Conservation (phyloP, 2,888 invertebrate species). For the Blastobasis lacticolella region DNA sequence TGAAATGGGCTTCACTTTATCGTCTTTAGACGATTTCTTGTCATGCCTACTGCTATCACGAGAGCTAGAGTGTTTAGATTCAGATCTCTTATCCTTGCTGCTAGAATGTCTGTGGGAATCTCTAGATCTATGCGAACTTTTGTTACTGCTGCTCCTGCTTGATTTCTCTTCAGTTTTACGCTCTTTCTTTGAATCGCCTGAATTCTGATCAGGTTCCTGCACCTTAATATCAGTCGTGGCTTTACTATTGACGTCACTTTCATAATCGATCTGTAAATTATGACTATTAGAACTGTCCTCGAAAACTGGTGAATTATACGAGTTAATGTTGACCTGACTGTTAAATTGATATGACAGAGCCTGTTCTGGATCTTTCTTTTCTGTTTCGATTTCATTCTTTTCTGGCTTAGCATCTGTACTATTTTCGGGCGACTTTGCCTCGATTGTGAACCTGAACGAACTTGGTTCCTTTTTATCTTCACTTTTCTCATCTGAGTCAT, state of each 20-base stretch:
- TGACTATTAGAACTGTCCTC: slow-evolving; percentile 67
- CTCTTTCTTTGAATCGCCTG: slow-evolving; percentile 48
- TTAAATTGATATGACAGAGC: slow-evolving; percentile 51
- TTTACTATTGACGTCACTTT: slow-evolving; percentile 66
- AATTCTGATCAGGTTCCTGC: slow-evolving; percentile 42
- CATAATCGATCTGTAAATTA: slow-evolving; percentile 61
- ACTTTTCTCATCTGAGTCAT: slow-evolving; percentile 38
- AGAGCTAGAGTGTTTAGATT: slow-evolving; percentile 53
- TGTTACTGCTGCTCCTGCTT: slow-evolving; percentile 40
- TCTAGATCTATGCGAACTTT: slow-evolving; percentile 55
- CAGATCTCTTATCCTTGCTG: slow-evolving; percentile 53
- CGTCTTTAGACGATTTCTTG: slow-evolving; percentile 53
- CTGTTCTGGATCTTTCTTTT: slow-evolving; percentile 42
- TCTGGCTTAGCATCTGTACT: slow-evolving; percentile 22
- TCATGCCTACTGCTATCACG: slow-evolving; percentile 52
- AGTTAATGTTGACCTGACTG: slow-evolving; percentile 55
- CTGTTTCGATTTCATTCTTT: slow-evolving; percentile 22
- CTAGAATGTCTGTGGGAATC: slow-evolving; percentile 57
- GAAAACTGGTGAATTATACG: slow-evolving; percentile 51
- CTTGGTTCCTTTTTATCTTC: slow-evolving; percentile 50
- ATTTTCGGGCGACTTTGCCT: slow-evolving; percentile 45
- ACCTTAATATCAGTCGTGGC: slow-evolving; percentile 44
- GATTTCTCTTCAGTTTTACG: slow-evolving; percentile 42
- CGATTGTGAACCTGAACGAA: slow-evolving; percentile 56
- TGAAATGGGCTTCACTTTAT: slow-evolving; percentile 49